Percentiles rank a stretch among this genome's conserved stretches.
phyloP scores from a whole-genome alignment of 2,113 vertebrate genomes.

The Psilopsiagon aymara region DNA sequence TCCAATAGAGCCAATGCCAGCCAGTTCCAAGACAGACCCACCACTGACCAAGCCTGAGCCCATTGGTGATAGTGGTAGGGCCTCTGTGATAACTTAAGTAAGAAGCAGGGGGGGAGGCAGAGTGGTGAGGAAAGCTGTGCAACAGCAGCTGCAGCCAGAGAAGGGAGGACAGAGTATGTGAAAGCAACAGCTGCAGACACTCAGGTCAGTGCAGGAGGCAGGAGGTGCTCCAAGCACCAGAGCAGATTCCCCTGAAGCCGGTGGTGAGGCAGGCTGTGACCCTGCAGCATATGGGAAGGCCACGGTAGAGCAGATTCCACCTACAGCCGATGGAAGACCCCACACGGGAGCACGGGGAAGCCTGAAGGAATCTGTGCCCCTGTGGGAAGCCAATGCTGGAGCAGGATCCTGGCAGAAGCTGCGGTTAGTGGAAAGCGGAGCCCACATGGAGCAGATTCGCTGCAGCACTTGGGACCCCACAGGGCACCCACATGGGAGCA shows the following conservation, averaged over 20 bases:
- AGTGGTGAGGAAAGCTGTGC: neutral
- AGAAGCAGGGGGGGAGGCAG: no score
- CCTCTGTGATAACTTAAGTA: neutral
- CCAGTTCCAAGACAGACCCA: rapidly evolving
- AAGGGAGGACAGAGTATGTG: neutral
- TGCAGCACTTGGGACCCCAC: neutral
- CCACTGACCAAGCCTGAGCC: neutral
- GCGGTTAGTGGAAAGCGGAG: neutral
- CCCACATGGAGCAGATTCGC: neutral
- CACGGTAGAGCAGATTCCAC: neutral
- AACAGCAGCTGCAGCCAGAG: neutral
- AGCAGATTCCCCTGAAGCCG: neutral
- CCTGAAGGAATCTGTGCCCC: neutral
- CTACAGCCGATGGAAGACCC: neutral
- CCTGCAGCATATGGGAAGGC: no score
- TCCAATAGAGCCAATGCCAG: neutral
- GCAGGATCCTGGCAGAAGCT: neutral
- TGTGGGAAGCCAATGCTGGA: rapidly evolving
- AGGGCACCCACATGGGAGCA: rapidly evolving
- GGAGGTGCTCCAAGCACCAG: neutral
- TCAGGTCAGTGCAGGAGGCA: neutral
- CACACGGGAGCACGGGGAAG: rapidly evolving
- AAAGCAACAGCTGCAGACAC: neutral
- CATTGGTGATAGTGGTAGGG: rapidly evolving
- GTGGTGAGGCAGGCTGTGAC: neutral